phyloP scores from a whole-genome alignment of 2,797 vertebrate species.

The Simalia tracyae region DNA sequence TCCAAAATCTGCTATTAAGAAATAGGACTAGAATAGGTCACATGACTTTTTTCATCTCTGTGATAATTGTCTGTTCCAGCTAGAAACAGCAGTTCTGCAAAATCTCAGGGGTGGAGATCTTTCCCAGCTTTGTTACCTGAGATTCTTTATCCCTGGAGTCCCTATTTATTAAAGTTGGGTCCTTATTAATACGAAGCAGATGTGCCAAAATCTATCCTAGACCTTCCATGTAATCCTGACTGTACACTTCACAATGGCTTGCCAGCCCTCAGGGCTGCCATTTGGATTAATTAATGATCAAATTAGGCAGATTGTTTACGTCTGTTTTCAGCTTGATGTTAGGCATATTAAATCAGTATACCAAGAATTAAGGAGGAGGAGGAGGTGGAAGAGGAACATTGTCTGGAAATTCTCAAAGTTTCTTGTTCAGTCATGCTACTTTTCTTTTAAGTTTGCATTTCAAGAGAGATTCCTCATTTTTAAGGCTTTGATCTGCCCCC shows the following conservation, averaged over 20 bases:
- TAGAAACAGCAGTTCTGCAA: background rate
- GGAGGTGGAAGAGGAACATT: background rate
- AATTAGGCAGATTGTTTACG: background rate
- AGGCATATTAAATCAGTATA: background rate
- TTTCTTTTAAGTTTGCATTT: background rate
- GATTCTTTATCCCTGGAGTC: background rate
- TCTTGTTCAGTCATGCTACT: background rate
- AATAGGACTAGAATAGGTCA: background rate
- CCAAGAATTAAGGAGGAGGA: background rate
- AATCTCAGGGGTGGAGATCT: background rate
- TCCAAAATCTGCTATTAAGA: background rate
- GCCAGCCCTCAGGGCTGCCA: background rate
- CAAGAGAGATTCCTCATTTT: background rate
- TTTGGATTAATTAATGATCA: background rate
- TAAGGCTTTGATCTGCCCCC: background rate
- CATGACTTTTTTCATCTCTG: background rate
- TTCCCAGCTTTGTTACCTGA: background rate
- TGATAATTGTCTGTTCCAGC: background rate
- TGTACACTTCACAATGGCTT: background rate
- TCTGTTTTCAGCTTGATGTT: background rate
- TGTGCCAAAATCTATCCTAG: background rate
- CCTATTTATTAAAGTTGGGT: background rate
- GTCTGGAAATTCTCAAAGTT: background rate
- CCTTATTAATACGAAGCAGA: background rate
- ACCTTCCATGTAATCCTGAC: background rate